Evolutionary conservation across 2,888 invertebrate species (phyloP).

Genomic region (Microctonus aethiopoides): DNA sequence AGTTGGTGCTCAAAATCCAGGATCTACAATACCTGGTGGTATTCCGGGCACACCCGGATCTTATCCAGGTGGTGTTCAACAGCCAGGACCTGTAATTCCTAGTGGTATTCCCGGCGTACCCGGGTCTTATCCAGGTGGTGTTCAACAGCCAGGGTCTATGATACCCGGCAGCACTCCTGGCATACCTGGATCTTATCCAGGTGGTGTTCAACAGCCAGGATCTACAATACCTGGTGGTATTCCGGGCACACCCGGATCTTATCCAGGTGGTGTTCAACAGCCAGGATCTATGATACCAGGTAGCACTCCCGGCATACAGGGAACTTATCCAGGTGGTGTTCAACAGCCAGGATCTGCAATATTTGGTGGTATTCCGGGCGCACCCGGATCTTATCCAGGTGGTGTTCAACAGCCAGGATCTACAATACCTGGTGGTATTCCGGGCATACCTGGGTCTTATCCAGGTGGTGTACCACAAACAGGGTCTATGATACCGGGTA

Average conservation of each 20-base stretch:
- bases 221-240: background rate
- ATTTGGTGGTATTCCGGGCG: constrained; percentile 6
- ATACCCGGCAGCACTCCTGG: constrained; percentile 16
- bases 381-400: constrained; percentile 18
- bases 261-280: constrained; percentile 26
- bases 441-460: constrained; percentile 41
- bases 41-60: background rate
- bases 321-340: constrained; percentile 38
- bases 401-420: constrained; percentile 10
- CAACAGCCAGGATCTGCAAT: constrained; percentile 24
- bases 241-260: constrained; percentile 36
- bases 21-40: constrained; percentile 16
- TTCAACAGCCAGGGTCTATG: constrained; percentile 21
- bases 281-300: too few species aligned
- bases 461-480: background rate
- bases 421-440: background rate
- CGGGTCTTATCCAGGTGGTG: constrained; percentile 33
- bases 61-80: constrained; percentile 11
- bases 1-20: background rate
- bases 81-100: constrained; percentile 11
- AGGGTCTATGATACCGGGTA: too few species aligned
- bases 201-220: constrained; percentile 12
- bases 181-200: constrained; percentile 12
- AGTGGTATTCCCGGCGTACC: constrained; percentile 16
- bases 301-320: constrained; percentile 26